Percentiles rank a stretch among this genome's conserved stretches.
Conservation (phyloP, 2,797 vertebrate genomes). For the Triplophysa bombifrons region DNA sequence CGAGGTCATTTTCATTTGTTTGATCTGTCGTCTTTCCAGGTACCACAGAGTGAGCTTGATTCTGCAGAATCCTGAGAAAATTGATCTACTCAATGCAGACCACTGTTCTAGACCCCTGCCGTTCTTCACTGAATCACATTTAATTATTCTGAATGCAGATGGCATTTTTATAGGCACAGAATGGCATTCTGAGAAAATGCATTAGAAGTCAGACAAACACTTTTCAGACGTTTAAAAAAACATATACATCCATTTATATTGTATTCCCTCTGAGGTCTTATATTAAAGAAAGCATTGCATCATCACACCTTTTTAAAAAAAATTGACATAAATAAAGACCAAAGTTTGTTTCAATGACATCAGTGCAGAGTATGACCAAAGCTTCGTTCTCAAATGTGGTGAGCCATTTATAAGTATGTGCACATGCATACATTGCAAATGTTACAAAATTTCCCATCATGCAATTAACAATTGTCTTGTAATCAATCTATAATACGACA, state of each 20-base stretch:
- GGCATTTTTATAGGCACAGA: background rate
- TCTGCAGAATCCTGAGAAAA: conserved; percentile 27
- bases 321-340: background rate
- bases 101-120: background rate
- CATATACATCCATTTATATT: background rate
- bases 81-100: conserved; percentile 37
- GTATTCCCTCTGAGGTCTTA: background rate
- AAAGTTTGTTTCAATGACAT: background rate
- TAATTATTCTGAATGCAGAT: conserved; percentile 29
- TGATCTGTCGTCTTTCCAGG: conserved; percentile 48
- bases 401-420: background rate
- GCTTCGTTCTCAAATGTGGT: background rate
- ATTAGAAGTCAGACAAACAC: background rate
- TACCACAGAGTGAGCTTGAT: conserved; percentile 27
- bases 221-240: background rate
- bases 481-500: background rate
- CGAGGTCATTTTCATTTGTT: conserved; percentile 53
- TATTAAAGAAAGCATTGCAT: background rate
- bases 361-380: background rate
- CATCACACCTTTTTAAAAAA: too few species aligned
- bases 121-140: conserved; percentile 46
- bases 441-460: background rate
- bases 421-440: background rate
- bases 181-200: conserved; percentile 28
- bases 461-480: too few species aligned